phyloP scores from a whole-genome alignment of 30 jellyfish, hydroid and myxozoan genomes.

The Aurelia sp. region DNA sequence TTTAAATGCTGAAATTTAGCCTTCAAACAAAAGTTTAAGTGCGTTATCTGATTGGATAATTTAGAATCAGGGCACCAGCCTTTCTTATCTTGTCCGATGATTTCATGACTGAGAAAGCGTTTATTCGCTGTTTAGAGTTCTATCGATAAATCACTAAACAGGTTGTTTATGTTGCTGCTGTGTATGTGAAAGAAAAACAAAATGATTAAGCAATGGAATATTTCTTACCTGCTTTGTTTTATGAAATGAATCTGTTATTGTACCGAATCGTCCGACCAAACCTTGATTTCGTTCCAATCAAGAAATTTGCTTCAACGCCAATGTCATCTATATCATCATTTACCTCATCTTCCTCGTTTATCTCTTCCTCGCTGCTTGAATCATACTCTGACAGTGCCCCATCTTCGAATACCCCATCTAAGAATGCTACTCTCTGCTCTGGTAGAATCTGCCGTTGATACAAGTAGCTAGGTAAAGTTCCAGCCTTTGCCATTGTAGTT shows the following conservation, averaged over 20 bases:
- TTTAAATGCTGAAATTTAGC: background rate
- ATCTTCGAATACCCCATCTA: constrained; percentile 14
- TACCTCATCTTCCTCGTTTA: background rate
- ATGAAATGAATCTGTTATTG: constrained; percentile 15
- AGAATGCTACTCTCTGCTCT: constrained; percentile 13
- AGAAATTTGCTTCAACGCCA: constrained; percentile 11
- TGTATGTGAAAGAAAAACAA: no score
- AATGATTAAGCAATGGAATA: background rate
- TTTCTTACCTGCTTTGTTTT: background rate
- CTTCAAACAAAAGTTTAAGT: background rate
- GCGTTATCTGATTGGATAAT: background rate
- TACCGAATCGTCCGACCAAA: constrained; percentile 18
- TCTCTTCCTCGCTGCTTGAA: constrained; percentile 13
- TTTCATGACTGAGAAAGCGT: background rate
- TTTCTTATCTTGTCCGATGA: background rate
- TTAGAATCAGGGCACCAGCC: background rate
- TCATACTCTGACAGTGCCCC: background rate
- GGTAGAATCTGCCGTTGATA: constrained; percentile 2
- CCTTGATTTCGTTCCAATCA: constrained; percentile 16
- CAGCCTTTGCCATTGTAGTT: constrained; percentile 38
- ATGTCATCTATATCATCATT: background rate
- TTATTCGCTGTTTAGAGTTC: background rate
- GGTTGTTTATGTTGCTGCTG: background rate
- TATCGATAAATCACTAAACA: background rate
- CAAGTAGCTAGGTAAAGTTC: constrained; percentile 12